These are phyloP conservation scores for Prochilodus magdalenae DNA, from an alignment of 2,113 vertebrate species.

Conservation along the genomic window DNA sequence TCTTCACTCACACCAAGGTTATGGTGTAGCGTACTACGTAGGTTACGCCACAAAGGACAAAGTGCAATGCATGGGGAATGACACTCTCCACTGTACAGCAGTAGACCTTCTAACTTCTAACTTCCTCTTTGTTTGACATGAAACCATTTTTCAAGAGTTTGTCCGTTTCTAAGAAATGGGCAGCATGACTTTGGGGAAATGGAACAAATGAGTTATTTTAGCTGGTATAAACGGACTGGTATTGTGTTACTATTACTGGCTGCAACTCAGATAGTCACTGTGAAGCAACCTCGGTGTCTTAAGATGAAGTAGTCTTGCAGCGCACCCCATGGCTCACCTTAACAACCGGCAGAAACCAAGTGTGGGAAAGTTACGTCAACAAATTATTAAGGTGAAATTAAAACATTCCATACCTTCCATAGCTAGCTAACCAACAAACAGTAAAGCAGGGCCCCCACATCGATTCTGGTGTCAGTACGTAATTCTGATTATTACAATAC, in stretches of 20 bases:
- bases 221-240: conserved; percentile 25
- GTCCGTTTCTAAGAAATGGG: conserved; percentile 33
- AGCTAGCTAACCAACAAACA: too few species aligned
- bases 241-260: conserved; percentile 6
- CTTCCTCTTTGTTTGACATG: conserved; percentile 26
- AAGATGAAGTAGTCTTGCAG: background rate
- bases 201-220: conserved; percentile 42
- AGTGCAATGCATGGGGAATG: background rate
- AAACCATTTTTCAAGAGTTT: conserved; percentile 1
- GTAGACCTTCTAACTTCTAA: conserved; percentile 2
- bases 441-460: too few species aligned
- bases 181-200: conserved; percentile 31
- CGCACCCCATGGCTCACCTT: background rate
- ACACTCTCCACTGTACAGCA: background rate
- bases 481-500: background rate
- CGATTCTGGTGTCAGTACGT: background rate
- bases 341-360: background rate
- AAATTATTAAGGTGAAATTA: too few species aligned
- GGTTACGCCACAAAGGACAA: conserved; percentile 53
- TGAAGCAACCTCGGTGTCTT: conserved; percentile 7
- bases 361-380: background rate
- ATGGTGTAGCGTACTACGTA: conserved; percentile 41
- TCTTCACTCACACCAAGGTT: conserved; percentile 60
- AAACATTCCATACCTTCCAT: too few species aligned
- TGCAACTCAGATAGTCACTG: conserved; percentile 1